Base-by-base conservation (phyloP, 2,888 invertebrate genomes). In the Plusia festucae region DNA sequence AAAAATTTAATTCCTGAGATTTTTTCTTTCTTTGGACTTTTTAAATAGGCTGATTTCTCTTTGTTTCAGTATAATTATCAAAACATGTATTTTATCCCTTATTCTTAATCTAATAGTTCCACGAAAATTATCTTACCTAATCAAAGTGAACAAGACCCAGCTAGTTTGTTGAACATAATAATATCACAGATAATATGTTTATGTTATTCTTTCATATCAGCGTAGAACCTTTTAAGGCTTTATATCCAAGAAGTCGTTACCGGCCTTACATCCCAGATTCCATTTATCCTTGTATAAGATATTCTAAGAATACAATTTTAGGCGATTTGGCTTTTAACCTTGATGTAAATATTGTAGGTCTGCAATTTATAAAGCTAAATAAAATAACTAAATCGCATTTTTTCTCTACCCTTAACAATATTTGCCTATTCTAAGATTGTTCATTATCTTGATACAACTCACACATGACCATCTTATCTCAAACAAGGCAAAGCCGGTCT, bases 271-370 rank as follows among this genome's bases (percentile, higher is more conserved):
- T 68, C 65, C 68, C 65, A 57, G 40, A 20, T 61, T 49, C 18
- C 66, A 46, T 67, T 68, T 65, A 73, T 71, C 62, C 72, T 68
- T 68, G 60, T 65, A 57, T 20, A 46, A 34, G 20, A 40, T 60
- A 51, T 51, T 53, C 16, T 65, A 15, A 63, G 54, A 73, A 64
- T 51, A 60, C 30, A n/a, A n/a, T 30, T 30, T 9, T 30, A 1
- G 30, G 9, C 9, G 30, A 30, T 30, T 9, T 30, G 30, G 9
- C 9, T 46, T 64, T 72, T 49, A 32, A 24, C n/a, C 34, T 55
- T 13, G 40, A 13, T 55, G 5, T 16, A 22, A 20, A 55, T 7
- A 6, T n/a, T 40, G n/a, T n/a, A 40, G 6, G n/a, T n/a, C n/a
- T 1, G 2, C 0, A 5, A 5, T 40, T n/a, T 13, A n/a, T 40